Evolutionary conservation across 2,113 vertebrate genomes (phyloP).

Genomic region (Mola mola): DNA sequence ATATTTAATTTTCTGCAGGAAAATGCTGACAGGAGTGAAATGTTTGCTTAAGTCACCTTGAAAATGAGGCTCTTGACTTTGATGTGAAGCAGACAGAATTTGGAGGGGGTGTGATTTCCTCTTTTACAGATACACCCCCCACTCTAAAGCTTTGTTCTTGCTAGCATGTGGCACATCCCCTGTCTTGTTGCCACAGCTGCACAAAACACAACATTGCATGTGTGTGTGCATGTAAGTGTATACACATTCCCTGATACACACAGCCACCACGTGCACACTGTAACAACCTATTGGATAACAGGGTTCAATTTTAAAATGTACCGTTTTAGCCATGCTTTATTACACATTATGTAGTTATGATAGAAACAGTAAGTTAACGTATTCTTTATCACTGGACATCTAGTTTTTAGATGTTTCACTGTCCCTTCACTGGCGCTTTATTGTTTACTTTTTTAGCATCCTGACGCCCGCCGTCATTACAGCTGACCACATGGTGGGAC

Average conservation of each 20-base stretch:
- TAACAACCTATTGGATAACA: neutral
- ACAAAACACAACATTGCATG: conserved; percentile 27
- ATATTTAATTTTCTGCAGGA: too few relatives aligned
- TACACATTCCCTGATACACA: conserved; percentile 6
- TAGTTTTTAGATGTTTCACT: too few relatives aligned
- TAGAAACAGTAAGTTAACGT: too few relatives aligned
- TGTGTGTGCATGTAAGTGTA: neutral
- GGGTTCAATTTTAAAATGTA: too few relatives aligned
- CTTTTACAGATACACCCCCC: conserved; percentile 51
- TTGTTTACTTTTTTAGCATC: neutral
- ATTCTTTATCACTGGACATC: neutral
- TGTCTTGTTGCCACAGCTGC: conserved; percentile 72
- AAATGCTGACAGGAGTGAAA: neutral
- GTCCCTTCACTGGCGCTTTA: neutral
- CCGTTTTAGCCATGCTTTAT: too few relatives aligned
- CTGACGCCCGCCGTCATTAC: neutral
- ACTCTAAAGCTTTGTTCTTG: conserved; percentile 68
- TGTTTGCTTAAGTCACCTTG: conserved; percentile 51
- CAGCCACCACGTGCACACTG: neutral
- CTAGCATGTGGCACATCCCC: conserved; percentile 58
- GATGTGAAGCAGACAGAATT: conserved; percentile 64
- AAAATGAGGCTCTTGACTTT: conserved; percentile 62
- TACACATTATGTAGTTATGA: neutral
- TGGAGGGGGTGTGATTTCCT: conserved; percentile 64
- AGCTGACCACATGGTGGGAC: neutral